Evolutionary conservation across 2,113 vertebrate genomes (phyloP).

Genomic region (Callionymus lyra): DNA sequence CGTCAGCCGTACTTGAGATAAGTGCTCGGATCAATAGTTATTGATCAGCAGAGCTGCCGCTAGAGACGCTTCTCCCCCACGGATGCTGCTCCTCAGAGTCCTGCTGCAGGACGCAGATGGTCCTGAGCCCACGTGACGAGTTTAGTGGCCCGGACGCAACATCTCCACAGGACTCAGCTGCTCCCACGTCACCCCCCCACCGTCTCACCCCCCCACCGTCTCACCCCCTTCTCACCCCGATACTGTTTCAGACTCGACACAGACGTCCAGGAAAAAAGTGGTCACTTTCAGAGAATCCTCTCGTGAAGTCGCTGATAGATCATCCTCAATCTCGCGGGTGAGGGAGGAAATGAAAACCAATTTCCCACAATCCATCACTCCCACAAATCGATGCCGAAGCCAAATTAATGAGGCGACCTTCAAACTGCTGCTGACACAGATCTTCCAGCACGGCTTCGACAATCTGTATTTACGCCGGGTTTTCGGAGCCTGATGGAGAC

Average conservation of each 20-base stretch:
- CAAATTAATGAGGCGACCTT: constrained; percentile 26
- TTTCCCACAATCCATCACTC: constrained; percentile 37
- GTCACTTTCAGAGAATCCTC: too few relatives aligned
- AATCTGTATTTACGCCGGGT: constrained; percentile 3
- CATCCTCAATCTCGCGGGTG: constrained; percentile 23
- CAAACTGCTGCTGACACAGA: constrained; percentile 31
- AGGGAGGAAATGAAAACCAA: constrained; percentile 42
- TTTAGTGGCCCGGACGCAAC: constrained; percentile 49
- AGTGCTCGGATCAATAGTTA: constrained; percentile 46
- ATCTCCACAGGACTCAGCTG: constrained; percentile 44
- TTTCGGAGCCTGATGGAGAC: not conserved
- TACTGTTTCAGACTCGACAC: not conserved
- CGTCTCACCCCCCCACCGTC: too few relatives aligned
- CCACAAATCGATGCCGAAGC: constrained; percentile 31
- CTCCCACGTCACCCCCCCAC: constrained; percentile 17
- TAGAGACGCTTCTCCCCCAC: constrained; percentile 11
- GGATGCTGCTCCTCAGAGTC: constrained; percentile 7
- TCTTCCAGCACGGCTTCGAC: constrained; percentile 19
- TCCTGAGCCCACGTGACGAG: constrained; percentile 11
- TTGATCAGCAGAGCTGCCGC: constrained; percentile 38
- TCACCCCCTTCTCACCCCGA: too few relatives aligned
- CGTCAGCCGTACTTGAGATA: constrained; percentile 47
- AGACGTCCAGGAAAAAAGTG: constrained; percentile 4
- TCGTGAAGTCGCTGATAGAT: too few relatives aligned
- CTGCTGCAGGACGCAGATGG: constrained; percentile 37